Evolutionary conservation across 1,140 invertebrate species (phyloP), one percentile per base, ranked within the genome.

Genomic region (Diorhabda carinulata): DNA sequence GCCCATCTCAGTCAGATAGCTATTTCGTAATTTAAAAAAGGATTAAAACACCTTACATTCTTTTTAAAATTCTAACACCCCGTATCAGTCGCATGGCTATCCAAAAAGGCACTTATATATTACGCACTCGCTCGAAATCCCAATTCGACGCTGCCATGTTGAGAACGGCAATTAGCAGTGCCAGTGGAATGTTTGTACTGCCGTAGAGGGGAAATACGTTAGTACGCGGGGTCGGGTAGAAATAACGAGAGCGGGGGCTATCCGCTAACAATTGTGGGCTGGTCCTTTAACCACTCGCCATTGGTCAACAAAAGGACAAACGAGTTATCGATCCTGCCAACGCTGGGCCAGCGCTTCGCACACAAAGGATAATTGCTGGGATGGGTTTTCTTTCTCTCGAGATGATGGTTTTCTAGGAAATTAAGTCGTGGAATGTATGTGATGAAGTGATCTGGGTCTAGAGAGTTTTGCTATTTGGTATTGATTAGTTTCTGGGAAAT

Each of bases 271-370:
- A 25, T 42, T 44, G 65, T 67, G 69, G 65, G 69, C 58, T 67
- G 69, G 64, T 66, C 70, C 61, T 41, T 41, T 45, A 44, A 42
- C 63, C 59, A 57, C 8, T 69, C 66, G 63, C 70, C 72, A 76
- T 76, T 76, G 74, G 74, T 57, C 71, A 65, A n/a, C 61, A 67
- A 45, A 45, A 64, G 72, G 72, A 71, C 72, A 76, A 76, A 74
- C 72, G 67, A 69, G 74, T 76, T 76, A 76, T 76, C 70, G 72
- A 74, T 76, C 70, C 56, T 72, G n/a, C 47, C 47, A 52, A 52
- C 47, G 4, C 47, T n/a, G 47, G 47, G n/a, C 47, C 47, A 52
- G 47, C 4, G 47, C 4, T 52, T n/a, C n/a, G 47, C 47, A 52
- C 47, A 52, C 47, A 25, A 25, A 25, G 47, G 47, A 52, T 52